phyloP scores from a whole-genome alignment of 2,113 vertebrate species.

The Cacatua alba region DNA sequence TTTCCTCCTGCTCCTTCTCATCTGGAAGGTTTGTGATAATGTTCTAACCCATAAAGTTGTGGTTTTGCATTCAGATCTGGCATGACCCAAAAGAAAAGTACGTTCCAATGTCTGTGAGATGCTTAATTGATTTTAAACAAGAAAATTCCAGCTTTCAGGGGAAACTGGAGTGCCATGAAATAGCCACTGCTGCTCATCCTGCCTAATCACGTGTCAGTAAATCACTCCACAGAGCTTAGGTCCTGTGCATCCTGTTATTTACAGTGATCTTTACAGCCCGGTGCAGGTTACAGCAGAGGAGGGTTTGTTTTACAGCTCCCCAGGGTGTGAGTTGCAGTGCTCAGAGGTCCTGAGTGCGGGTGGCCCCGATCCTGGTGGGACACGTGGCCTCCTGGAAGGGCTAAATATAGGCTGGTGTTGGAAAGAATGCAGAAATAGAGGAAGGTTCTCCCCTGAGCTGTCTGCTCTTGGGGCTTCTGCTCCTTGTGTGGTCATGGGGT shows the following conservation, averaged over 20 bases:
- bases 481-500: background rate
- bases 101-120: background rate
- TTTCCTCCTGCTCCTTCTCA: background rate
- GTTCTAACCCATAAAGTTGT: conserved; percentile 25
- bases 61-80: background rate
- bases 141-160: background rate
- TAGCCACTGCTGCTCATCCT: background rate
- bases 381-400: background rate
- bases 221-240: background rate
- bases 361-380: rapidly evolving
- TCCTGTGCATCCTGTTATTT: background rate
- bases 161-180: background rate
- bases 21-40: background rate
- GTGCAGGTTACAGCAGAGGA: background rate
- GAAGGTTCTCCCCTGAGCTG: background rate
- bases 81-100: background rate
- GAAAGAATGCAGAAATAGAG: background rate
- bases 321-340: background rate
- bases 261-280: background rate
- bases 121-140: background rate
- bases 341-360: background rate
- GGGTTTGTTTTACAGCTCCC: background rate
- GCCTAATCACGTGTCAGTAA: background rate
- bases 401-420: background rate
- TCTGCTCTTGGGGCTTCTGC: background rate